A percentile compares a stretch with the other conserved stretches of the same genome.
Conservation (phyloP, 2,113 vertebrate species). For the Rhinoptilus africanus region DNA sequence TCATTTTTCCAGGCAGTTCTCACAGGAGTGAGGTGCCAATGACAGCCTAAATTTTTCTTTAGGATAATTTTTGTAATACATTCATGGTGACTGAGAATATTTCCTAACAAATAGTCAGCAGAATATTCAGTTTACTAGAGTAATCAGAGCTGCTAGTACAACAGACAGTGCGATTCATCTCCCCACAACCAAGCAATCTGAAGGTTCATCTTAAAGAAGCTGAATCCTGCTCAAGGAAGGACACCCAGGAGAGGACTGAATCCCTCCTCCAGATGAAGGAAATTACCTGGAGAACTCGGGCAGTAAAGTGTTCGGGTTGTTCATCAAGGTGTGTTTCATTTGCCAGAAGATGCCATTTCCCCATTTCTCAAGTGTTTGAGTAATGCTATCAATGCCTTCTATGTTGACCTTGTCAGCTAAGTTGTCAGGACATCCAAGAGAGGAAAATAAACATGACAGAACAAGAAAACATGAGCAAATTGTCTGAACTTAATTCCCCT, state of each 20-base stretch:
- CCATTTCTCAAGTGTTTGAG: conserved; percentile 72
- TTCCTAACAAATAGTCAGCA: neutral
- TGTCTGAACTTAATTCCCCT: neutral
- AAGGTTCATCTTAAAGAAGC: neutral
- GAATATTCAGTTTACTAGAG: neutral
- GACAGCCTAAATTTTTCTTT: neutral
- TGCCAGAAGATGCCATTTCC: conserved; percentile 71
- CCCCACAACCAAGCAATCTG: neutral
- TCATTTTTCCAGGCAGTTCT: neutral
- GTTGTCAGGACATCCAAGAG: neutral
- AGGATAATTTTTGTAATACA: neutral
- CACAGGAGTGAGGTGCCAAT: neutral
- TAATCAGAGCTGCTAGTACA: neutral
- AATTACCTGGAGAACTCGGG: conserved; percentile 73
- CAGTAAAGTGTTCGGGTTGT: conserved; percentile 54
- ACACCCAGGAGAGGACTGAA: neutral
- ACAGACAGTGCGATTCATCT: neutral
- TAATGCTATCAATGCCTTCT: conserved; percentile 63
- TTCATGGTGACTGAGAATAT: neutral
- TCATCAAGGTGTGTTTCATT: conserved; percentile 66
- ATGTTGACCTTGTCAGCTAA: conserved; percentile 70
- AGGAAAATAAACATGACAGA: neutral
- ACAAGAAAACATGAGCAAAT: neutral
- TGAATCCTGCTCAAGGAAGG: neutral
- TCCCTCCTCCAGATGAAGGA: neutral